A percentile compares a stretch with the other conserved stretches of the same genome.
Evolutionary conservation across 2,113 vertebrate genomes (phyloP).

Genomic region (Mola mola): DNA sequence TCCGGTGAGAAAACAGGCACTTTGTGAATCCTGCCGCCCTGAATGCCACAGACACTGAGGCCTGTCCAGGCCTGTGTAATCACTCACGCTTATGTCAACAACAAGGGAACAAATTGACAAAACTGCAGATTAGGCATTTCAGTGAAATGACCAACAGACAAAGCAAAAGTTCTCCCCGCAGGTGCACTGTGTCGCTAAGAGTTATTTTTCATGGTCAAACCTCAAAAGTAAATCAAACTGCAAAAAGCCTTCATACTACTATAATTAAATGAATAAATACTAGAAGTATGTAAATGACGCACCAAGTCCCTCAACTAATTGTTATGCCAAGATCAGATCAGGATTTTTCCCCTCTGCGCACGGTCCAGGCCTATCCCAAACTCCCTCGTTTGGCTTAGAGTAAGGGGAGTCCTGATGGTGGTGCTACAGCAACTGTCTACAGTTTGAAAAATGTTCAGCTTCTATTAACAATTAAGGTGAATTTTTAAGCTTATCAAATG

Average conservation of each 20-base stretch:
- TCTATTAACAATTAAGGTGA: no score
- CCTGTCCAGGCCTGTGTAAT: constrained; percentile 68
- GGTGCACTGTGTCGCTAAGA: constrained; percentile 22
- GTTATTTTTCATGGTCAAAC: background rate
- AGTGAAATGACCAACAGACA: constrained; percentile 44
- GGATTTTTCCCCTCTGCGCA: no score
- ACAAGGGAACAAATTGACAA: constrained; percentile 47
- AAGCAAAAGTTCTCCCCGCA: constrained; percentile 39
- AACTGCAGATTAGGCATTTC: constrained; percentile 54
- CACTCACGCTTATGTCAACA: constrained; percentile 56
- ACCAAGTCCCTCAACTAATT: no score
- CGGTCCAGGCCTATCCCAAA: no score
- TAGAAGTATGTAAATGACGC: no score
- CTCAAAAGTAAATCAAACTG: background rate
- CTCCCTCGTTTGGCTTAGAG: no score
- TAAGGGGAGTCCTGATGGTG: no score
- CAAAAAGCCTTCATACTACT: background rate
- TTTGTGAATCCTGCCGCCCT: constrained; percentile 45
- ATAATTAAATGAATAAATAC: background rate
- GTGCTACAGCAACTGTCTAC: no score
- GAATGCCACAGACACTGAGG: constrained; percentile 57
- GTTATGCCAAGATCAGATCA: no score
- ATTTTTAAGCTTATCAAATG: no score
- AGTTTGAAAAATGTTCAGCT: no score
- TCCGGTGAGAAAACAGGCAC: constrained; percentile 39